Conservation (phyloP, 2,888 invertebrate species). For the Noctua janthina region DNA sequence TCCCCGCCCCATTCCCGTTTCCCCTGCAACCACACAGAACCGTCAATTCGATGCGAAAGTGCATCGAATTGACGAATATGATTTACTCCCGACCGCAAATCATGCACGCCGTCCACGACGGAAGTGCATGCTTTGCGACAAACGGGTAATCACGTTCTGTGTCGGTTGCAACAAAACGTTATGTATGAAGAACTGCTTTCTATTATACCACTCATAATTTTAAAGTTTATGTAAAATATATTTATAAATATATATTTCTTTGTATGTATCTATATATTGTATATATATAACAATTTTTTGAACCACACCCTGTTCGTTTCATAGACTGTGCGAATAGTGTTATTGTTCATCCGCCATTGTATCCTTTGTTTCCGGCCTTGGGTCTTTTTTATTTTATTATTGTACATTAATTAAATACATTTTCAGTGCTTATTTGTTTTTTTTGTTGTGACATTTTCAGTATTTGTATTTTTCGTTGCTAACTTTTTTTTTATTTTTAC, state of each 20-base stretch:
- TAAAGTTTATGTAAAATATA: neutral
- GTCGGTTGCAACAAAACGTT: neutral
- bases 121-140: fast-evolving
- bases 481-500: neutral
- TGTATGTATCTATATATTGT: neutral
- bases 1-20: neutral
- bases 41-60: no score
- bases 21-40: neutral
- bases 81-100: no score
- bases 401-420: neutral
- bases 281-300: no score
- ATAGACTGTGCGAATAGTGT: constrained; percentile 1
- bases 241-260: neutral
- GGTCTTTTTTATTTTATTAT: neutral
- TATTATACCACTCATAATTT: neutral
- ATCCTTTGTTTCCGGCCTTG: neutral
- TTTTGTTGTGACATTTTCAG: no score
- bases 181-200: neutral
- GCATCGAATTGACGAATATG: neutral
- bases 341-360: neutral
- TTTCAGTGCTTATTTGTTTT: no score
- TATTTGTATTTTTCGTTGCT: neutral
- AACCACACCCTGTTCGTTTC: neutral
- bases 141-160: neutral
- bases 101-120: no score